Evolutionary conservation across 2,888 invertebrate species (phyloP).

Genomic region (Caenorhabditis doughertyi): DNA sequence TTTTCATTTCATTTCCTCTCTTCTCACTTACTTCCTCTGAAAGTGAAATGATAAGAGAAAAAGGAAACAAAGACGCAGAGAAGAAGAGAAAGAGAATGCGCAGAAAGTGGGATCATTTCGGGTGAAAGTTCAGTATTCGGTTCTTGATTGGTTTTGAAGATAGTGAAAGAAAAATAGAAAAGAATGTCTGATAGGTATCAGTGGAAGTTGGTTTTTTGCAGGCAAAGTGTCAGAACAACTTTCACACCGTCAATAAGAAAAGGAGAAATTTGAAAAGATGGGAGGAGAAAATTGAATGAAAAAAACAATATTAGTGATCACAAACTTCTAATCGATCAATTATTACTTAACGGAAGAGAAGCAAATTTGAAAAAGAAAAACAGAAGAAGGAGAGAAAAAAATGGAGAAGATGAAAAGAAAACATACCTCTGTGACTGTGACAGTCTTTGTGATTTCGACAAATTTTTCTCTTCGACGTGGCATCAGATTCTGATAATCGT

Average conservation of each 20-base stretch:
- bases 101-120: slow-evolving; percentile 26
- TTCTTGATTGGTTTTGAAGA: slow-evolving; percentile 60
- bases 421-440: slow-evolving; percentile 70
- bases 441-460: slow-evolving; percentile 71
- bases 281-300: slow-evolving; percentile 10
- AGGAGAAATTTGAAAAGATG: not conserved
- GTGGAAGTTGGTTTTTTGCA: slow-evolving; percentile 21
- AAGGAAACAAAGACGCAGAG: slow-evolving; percentile 22
- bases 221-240: slow-evolving; percentile 26
- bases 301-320: slow-evolving; percentile 35
- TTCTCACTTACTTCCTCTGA: slow-evolving; percentile 7
- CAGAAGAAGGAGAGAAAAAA: slow-evolving; percentile 1
- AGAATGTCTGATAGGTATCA: slow-evolving; percentile 30
- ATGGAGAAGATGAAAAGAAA: not conserved
- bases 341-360: slow-evolving; percentile 23
- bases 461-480: slow-evolving; percentile 70
- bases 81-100: slow-evolving; percentile 23
- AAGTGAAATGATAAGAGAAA: slow-evolving; percentile 28
- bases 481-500: slow-evolving; percentile 66
- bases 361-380: not conserved
- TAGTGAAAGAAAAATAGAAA: slow-evolving; percentile 19
- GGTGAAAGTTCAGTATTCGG: slow-evolving; percentile 59
- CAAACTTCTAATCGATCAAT: slow-evolving; percentile 24
- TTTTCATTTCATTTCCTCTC: slow-evolving; percentile 1
- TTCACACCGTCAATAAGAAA: slow-evolving; percentile 12